Evolutionary conservation across 2,888 invertebrate genomes (phyloP), one percentile per base, ranked within the genome.

Genomic region (Spodoptera picta): DNA sequence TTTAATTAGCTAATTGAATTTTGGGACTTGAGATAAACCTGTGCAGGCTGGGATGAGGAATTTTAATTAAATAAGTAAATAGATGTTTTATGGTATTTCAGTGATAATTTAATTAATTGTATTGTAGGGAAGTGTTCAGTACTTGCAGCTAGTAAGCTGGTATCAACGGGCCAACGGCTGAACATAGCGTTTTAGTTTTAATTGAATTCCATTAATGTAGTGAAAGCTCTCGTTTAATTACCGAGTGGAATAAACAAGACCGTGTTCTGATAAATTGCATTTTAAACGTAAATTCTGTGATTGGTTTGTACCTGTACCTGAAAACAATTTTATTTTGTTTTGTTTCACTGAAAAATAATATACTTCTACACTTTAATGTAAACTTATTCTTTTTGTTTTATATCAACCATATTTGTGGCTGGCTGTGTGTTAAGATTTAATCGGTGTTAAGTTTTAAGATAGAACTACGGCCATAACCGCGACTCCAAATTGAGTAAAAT

Each of bases 201-300:
- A 92, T 91, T 92, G 90, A 90, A 91, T 92, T 81, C 85, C 89
- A 90, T 92, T 91, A 90, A 85, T 87, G 88, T 88, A 88, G 87
- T 87, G 87, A 90, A 90, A 89, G 88, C 88, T 86, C 82, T 84
- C 83, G 81, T 87, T 92, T 90, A 90, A 91, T 91, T 92, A 87
- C 88, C 81, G 80, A 82, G 82, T 83, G 86, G 84, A 87, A 87
- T 76, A 70, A 73, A 81, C 81, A 83, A 59, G 74, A 74, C 66
- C 69, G 72, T 69, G 74, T 75, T 68, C 75, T 81, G 77, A 77
- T 82, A 82, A 75, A 82, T 81, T 78, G 75, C 60, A 65, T 71
- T 80, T 75, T 63, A 73, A 71, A 71, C 61, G 65, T 69, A 78
- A 74, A 65, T 68, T 58, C 45, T 57, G 51, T 60, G 31, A 62